Base-by-base conservation (phyloP, 2,888 invertebrate species). In the Eupithecia exiguata region DNA sequence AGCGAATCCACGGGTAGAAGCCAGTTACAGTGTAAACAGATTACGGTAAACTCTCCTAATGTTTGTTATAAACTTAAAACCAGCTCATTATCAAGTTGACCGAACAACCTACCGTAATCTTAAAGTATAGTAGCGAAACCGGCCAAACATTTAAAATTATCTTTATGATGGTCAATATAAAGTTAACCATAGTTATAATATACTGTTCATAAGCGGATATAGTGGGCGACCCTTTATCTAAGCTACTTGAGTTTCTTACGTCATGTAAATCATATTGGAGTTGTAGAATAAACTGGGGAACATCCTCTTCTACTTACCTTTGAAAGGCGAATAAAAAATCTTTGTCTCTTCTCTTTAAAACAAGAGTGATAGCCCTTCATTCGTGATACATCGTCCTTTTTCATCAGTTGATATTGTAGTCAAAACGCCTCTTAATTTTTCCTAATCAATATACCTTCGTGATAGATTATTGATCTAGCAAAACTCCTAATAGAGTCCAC, bases 141-240 rank as follows among this genome's bases (percentile, higher is more conserved):
- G 63, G 62, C 35, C 30, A 35, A 9, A 35, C 14, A 36, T 63
- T 38, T 9, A 35, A 38, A n/a, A 63, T 65, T 36, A 40, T 21
- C 65, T 40, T 40, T 74, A 79, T 68, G 25, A 75, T 75, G 76
- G 71, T 80, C 78, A 76, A 76, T 77, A 65, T 65, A 36, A 78
- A 58, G 21, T 25, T 58, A 62, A 75, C 66, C 70, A 75, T 79
- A 81, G 80, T 79, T 77, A 78, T 77, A 78, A 6, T 38, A 18
- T 46, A 18, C 79, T 71, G 71, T 74, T 78, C 74, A 73, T 65
- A 72, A 75, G 70, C 71, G 77, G 80, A 76, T 72, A 76, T 63
- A 12, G 75, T 81, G 78, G 78, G 79, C 74, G 78, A 72, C 62
- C 36, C 46, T n/a, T 69, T 77, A 43, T 74, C 75, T 77, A 68